Evolutionary conservation across 1,140 invertebrate genomes (phyloP).

Genomic region (Apis florea): DNA sequence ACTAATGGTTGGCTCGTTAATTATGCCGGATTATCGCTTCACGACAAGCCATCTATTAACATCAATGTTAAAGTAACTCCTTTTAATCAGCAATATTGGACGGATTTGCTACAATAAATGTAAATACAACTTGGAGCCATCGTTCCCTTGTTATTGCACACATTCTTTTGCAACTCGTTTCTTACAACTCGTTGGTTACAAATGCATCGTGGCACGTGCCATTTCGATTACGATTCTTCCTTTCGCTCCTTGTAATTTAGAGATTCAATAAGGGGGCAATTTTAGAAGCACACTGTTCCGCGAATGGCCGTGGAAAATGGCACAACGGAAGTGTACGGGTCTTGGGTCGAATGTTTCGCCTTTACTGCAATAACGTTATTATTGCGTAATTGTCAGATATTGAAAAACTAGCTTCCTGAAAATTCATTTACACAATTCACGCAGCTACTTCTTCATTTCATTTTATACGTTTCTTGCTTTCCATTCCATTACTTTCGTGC

Average conservation of each 20-base stretch:
- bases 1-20: constrained; percentile 12
- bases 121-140: not conserved
- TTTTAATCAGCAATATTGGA: not conserved
- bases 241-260: constrained; percentile 22
- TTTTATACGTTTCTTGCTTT: too few species aligned
- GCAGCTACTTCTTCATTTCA: too few species aligned
- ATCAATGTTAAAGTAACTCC: not conserved
- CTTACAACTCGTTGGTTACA: not conserved
- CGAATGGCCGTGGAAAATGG: constrained; percentile 4
- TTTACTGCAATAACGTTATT: not conserved
- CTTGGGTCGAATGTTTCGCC: not conserved
- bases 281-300: constrained; percentile 1
- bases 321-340: not conserved
- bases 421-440: too few species aligned
- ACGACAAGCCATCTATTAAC: not conserved
- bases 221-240: not conserved
- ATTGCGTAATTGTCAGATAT: not conserved
- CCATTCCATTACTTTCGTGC: too few species aligned
- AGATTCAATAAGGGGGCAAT: constrained; percentile 14
- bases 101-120: not conserved
- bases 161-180: not conserved
- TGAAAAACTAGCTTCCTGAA: not conserved
- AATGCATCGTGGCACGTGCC: not conserved
- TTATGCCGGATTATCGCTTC: constrained; percentile 29
- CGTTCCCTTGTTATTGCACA: not conserved